Conservation (phyloP, 2,113 vertebrate genomes). For the Patagioenas fasciata region DNA sequence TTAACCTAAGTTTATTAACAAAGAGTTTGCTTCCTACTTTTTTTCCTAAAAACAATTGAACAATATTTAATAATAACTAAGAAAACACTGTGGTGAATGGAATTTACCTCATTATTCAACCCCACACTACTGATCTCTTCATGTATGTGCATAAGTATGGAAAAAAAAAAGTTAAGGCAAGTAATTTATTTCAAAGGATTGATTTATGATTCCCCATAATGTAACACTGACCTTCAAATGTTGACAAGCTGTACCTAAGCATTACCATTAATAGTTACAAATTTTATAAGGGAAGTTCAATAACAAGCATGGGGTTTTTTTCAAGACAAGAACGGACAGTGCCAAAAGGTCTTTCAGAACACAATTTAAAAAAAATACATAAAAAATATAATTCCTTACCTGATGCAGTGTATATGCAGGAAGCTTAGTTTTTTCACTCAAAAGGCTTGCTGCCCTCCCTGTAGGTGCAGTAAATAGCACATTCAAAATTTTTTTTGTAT, state of each 20-base stretch:
- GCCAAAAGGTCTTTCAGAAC: not conserved
- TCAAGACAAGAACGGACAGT: not conserved
- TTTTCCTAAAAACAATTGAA: not conserved
- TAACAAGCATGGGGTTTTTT: not conserved
- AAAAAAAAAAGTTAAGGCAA: not conserved
- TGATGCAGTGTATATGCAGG: constrained; percentile 83
- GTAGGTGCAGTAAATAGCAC: constrained; percentile 85
- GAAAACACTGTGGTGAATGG: not conserved
- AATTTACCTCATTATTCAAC: not conserved
- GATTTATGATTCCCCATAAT: not conserved
- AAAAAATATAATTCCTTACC: constrained; percentile 59
- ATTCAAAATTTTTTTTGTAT: constrained; percentile 15
- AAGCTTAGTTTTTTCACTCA: constrained; percentile 78
- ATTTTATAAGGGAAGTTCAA: not conserved
- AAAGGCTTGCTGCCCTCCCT: constrained; percentile 79
- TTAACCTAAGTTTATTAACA: not conserved
- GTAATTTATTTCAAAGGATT: not conserved
- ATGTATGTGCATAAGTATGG: not conserved
- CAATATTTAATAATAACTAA: not conserved
- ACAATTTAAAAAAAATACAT: not conserved
- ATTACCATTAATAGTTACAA: not conserved
- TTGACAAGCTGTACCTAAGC: not conserved
- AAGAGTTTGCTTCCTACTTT: not conserved
- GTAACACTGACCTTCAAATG: not conserved
- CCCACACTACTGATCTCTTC: not conserved